Evolutionary conservation across 1,140 invertebrate genomes (phyloP).

Genomic region (Drosophila auraria): DNA sequence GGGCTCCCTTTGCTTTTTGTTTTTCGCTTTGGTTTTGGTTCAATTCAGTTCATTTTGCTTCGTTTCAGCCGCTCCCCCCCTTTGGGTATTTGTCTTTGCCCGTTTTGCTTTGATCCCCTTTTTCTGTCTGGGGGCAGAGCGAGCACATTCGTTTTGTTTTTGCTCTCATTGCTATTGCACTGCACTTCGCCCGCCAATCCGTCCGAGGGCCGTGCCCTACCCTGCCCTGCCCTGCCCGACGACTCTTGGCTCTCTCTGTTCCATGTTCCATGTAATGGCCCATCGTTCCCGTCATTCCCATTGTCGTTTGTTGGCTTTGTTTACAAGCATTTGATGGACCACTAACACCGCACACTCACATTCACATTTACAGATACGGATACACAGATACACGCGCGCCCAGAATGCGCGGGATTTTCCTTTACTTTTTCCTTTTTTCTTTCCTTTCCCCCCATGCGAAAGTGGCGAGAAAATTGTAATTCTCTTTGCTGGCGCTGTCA

Average conservation of each 20-base stretch:
- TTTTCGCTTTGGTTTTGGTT: conserved; percentile 28
- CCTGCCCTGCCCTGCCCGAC: background rate
- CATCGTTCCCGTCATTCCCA: conserved; percentile 46
- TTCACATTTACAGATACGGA: conserved; percentile 34
- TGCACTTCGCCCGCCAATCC: conserved; percentile 69
- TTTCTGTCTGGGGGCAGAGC: conserved; percentile 69
- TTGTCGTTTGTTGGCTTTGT: conserved; percentile 76
- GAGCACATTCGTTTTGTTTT: conserved; percentile 66
- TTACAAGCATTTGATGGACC: conserved; percentile 82
- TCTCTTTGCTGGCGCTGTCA: conserved; percentile 50
- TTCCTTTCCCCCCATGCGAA: background rate
- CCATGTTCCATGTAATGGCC: conserved; percentile 40
- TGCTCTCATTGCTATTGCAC: conserved; percentile 74
- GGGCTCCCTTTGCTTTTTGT: conserved; percentile 5
- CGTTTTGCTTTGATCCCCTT: conserved; percentile 79
- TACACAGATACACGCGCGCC: conserved; percentile 13
- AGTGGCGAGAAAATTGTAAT: conserved; percentile 80
- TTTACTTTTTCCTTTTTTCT: conserved; percentile 20
- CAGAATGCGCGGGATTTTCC: conserved; percentile 69
- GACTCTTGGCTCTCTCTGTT: background rate
- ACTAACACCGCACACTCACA: conserved; percentile 67
- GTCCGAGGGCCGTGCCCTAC: conserved; percentile 9
- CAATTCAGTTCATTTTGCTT: conserved; percentile 32
- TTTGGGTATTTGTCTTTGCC: conserved; percentile 53
- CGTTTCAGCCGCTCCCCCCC: conserved; percentile 3